Percentiles rank a stretch among this genome's conserved stretches.
phyloP scores from a whole-genome alignment of 2,113 vertebrate species.

The zebrafish (Danio rerio) region DNA sequence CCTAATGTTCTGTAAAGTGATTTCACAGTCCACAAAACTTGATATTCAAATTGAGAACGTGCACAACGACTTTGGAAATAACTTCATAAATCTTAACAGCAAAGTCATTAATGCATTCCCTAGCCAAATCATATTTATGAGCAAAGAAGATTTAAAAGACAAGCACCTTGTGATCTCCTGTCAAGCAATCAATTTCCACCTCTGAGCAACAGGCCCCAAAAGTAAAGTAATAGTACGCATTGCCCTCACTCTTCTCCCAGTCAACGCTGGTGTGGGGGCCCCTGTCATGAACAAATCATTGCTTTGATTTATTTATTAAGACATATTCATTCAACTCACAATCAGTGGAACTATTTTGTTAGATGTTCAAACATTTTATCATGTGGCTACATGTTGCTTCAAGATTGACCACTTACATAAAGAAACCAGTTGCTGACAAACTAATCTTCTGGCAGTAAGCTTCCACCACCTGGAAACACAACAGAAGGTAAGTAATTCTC shows the following conservation, averaged over 20 bases:
- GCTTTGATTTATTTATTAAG: not conserved
- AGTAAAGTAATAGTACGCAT: conserved; percentile 76
- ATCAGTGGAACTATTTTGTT: not conserved
- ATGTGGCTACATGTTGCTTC: not conserved
- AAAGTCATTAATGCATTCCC: not conserved
- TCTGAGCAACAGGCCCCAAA: conserved; percentile 83
- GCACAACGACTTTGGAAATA: not conserved
- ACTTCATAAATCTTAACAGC: not conserved
- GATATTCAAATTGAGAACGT: not conserved
- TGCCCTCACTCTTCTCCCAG: conserved; percentile 80
- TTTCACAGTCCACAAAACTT: not conserved
- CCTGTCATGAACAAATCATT: conserved; percentile 62
- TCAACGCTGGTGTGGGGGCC: conserved; percentile 75
- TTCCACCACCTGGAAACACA: conserved; percentile 72
- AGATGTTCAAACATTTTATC: not conserved
- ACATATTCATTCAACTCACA: not conserved
- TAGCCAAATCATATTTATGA: not conserved
- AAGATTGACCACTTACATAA: conserved; percentile 72
- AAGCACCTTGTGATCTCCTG: conserved; percentile 81
- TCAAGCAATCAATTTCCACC: conserved; percentile 84
- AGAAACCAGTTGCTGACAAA: conserved; percentile 84
- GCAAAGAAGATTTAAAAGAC: not conserved
- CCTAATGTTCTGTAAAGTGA: conserved; percentile 75
- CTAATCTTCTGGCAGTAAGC: conserved; percentile 80
- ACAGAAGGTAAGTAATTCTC: not conserved